Evolutionary conservation across 1,140 invertebrate genomes (phyloP), one percentile per base, ranked within the genome.

Genomic region (Drosophila lini): DNA sequence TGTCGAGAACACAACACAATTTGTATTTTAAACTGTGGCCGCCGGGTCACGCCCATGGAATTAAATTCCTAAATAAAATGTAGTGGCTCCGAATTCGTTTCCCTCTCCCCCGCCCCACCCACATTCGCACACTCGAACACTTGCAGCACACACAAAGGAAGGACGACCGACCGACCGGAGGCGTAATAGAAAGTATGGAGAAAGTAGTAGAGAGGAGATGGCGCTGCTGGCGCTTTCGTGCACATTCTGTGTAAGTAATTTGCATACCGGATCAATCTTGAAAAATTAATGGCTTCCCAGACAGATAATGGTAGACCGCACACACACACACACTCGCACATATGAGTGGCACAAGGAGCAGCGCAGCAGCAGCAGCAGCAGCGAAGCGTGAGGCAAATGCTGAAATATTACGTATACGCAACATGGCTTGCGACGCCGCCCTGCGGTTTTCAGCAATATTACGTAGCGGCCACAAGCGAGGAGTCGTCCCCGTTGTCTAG

Each of bases 261-360:
- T 90, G 88, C 88, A 90, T 90, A 90, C 88, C 88, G 88, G 88
- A 90, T 90, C 88, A 90, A 90, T 90, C 88, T 90, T 90, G 88
- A 90, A 90, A 89, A 90, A 90, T 90, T 90, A 90, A 90, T 90
- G 88, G 88, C 88, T 90, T 90, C 88, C 88, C 88, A 91, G 88
- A 90, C 88, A 90, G 88, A 90, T 90, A 90, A 90, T 90, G 88
- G 88, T 90, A 90, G 78, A 88, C 88, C 88, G 81, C 86, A 86
- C 74, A 90, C 76, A 78, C 83, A 65, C 50, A 63, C 50, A 70
- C 74, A 67, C 67, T 50, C 62, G 45, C 31, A 36, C 42, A 58
- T 25, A 50, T 73, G 47, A 45, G 52, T n/a, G 58, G 50, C 16
- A 40, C 56, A 58, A 60, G 62, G 42, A 65, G 59, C 25, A 55